Percentiles rank a stretch among this genome's conserved stretches.
These are phyloP conservation scores for Ophioderma brevispina DNA, from an alignment of 35 echinoderm and acorn worm species.

Conservation along the genomic window DNA sequence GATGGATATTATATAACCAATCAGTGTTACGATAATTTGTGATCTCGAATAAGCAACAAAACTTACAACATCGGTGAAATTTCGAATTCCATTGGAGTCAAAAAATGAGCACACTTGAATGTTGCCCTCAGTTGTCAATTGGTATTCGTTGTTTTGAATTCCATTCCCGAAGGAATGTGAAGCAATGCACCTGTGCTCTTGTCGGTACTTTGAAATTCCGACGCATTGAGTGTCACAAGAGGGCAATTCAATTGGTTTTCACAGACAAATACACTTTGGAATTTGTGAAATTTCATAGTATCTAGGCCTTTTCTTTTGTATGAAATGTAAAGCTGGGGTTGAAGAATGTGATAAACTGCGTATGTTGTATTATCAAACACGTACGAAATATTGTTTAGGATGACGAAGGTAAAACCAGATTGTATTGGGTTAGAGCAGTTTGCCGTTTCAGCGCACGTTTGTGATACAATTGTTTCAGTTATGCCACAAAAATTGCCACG, in stretches of 20 bases:
- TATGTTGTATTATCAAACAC: background rate
- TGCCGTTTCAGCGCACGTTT: background rate
- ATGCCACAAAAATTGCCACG: background rate
- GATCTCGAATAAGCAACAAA: background rate
- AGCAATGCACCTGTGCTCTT: background rate
- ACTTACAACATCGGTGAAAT: background rate
- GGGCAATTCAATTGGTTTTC: background rate
- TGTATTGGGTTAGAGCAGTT: background rate
- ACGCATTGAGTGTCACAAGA: background rate
- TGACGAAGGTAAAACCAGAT: background rate
- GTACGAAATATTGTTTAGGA: background rate
- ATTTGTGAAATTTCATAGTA: background rate
- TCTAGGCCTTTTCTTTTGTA: background rate
- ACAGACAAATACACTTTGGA: background rate
- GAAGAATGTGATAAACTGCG: background rate
- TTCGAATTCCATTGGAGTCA: background rate
- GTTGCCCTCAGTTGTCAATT: background rate
- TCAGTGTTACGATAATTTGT: background rate
- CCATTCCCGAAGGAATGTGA: background rate
- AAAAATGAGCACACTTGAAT: background rate
- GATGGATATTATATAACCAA: background rate
- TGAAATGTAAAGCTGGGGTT: background rate
- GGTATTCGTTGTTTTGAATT: background rate
- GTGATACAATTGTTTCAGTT: background rate
- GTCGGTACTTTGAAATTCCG: background rate